These are phyloP conservation scores for Mallateleia sp. DNA, from an alignment of 2,888 invertebrate species.

Conservation along the genomic window DNA sequence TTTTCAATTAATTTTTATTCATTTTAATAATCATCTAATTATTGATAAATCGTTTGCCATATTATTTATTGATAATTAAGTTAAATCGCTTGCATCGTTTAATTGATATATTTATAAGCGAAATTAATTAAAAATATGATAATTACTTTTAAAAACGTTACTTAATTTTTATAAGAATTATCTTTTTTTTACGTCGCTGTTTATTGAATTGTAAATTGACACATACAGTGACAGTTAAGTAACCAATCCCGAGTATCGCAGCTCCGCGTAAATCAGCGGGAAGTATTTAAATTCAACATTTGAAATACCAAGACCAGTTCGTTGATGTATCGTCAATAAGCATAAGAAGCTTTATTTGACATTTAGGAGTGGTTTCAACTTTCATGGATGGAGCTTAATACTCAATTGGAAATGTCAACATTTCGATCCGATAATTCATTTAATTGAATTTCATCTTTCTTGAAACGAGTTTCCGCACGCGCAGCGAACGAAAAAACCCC, in stretches of 20 bases:
- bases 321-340: slow-evolving; percentile 43
- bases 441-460: slow-evolving; percentile 24
- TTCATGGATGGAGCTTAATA: slow-evolving; percentile 43
- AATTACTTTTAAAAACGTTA: too few species aligned
- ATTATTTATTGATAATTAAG: too few species aligned
- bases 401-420: slow-evolving; percentile 51
- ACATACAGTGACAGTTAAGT: slow-evolving; percentile 19
- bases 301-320: slow-evolving; percentile 48
- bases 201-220: background rate
- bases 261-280: slow-evolving; percentile 25
- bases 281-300: slow-evolving; percentile 21
- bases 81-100: too few species aligned
- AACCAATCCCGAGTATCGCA: slow-evolving; percentile 6
- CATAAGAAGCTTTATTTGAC: slow-evolving; percentile 65
- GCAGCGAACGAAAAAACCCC: too few species aligned
- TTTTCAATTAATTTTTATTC: too few species aligned
- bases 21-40: too few species aligned
- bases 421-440: slow-evolving; percentile 46
- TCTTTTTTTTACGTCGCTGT: background rate
- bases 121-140: too few species aligned
- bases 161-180: too few species aligned
- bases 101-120: too few species aligned
- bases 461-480: slow-evolving; percentile 33
- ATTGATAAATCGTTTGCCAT: too few species aligned
- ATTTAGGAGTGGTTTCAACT: slow-evolving; percentile 61